Percentiles rank a stretch among this genome's conserved stretches.
phyloP scores from a whole-genome alignment of 2,113 vertebrate species.

The Oxyura jamaicensis region DNA sequence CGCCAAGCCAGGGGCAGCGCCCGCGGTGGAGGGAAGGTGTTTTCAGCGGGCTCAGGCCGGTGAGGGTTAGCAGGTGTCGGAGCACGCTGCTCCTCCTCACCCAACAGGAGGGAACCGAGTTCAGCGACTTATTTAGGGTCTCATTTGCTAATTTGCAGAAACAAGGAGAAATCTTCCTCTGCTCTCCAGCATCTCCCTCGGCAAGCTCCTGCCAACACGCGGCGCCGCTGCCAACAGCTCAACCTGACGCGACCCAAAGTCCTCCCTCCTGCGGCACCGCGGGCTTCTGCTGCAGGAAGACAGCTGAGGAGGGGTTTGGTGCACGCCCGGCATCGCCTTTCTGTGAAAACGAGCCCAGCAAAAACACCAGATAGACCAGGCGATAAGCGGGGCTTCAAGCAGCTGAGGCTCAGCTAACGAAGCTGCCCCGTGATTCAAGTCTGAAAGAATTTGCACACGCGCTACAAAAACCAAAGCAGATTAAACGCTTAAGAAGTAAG shows the following conservation, averaged over 20 bases:
- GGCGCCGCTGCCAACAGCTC: slow-evolving; percentile 32
- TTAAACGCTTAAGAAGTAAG: neutral
- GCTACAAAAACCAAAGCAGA: neutral
- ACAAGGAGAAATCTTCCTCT: slow-evolving; percentile 40
- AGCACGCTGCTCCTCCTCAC: slow-evolving; percentile 25
- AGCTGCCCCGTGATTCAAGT: fast-evolving
- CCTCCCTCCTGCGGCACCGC: neutral
- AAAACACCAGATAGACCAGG: fast-evolving
- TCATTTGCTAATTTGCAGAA: slow-evolving; percentile 62
- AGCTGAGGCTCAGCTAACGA: neutral
- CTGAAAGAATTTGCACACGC: fast-evolving
- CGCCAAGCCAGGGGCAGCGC: neutral
- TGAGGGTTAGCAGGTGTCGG: slow-evolving; percentile 28
- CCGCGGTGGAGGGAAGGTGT: slow-evolving; percentile 24
- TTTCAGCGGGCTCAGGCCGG: slow-evolving; percentile 7
- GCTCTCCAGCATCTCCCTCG: slow-evolving; percentile 29
- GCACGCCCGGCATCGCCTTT: neutral
- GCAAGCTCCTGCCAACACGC: slow-evolving; percentile 30
- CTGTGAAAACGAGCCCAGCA: fast-evolving
- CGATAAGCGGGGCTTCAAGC: neutral
- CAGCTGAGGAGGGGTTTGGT: neutral
- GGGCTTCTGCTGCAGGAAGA: neutral
- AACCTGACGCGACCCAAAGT: slow-evolving; percentile 32
- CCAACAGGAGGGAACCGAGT: slow-evolving; percentile 50
- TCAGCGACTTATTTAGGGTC: slow-evolving; percentile 48